Conservation (phyloP, 2,888 invertebrate species). For the Endotricha flammealis region DNA sequence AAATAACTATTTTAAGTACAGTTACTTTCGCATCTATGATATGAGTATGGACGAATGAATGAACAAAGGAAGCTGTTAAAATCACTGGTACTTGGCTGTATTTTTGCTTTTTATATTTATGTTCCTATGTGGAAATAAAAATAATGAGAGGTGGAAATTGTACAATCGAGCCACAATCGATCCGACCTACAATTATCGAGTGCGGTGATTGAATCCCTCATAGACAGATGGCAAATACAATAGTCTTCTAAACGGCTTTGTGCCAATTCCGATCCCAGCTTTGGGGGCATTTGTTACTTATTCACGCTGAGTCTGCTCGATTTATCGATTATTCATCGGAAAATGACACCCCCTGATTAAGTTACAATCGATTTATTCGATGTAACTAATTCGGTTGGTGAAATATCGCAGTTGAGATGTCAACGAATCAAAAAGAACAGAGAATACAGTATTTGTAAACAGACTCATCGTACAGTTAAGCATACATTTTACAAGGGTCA, state of each 20-base stretch:
- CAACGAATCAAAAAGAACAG: not conserved
- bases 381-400: constrained; percentile 23
- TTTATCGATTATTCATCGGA: constrained; percentile 44
- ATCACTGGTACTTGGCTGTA: no score
- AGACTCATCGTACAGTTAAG: no score
- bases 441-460: constrained; percentile 7
- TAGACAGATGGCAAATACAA: constrained; percentile 71
- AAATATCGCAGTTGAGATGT: constrained; percentile 5
- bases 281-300: constrained; percentile 63
- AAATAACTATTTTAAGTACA: no score
- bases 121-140: no score
- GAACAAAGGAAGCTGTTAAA: no score
- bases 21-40: no score
- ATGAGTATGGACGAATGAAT: no score
- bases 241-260: constrained; percentile 48
- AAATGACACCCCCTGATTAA: constrained; percentile 40
- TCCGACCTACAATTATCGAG: constrained; percentile 58
- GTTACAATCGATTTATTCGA: constrained; percentile 26
- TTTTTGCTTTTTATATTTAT: no score
- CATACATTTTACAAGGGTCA: no score
- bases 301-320: constrained; percentile 43
- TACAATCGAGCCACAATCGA: constrained; percentile 40
- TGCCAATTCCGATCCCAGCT: constrained; percentile 53
- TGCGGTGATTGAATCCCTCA: constrained; percentile 54
- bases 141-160: constrained; percentile 51